phyloP scores from a whole-genome alignment of 1,140 invertebrate genomes.

The Centruroides sculpturatus region DNA sequence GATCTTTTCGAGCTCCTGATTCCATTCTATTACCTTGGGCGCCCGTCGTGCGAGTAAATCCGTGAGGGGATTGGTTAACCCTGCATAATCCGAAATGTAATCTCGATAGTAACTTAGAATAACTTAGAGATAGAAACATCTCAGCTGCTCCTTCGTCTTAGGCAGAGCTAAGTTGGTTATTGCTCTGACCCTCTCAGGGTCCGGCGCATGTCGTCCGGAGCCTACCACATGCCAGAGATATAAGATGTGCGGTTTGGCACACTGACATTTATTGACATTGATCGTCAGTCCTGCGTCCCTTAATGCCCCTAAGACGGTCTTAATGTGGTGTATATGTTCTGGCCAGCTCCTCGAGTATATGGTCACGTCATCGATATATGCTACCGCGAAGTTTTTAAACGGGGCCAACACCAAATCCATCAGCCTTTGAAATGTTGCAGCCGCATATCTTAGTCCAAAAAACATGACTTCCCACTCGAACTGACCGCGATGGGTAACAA shows the following conservation, averaged over 20 bases:
- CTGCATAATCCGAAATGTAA: constrained; percentile 22
- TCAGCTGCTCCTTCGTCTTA: background rate
- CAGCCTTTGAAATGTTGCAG: constrained; percentile 28
- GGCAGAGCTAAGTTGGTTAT: constrained; percentile 5
- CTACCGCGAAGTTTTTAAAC: constrained; percentile 16
- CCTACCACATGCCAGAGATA: constrained; percentile 13
- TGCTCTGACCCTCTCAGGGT: constrained; percentile 4
- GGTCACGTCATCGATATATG: constrained; percentile 24
- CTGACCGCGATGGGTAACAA: constrained; percentile 26
- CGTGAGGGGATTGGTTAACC: constrained; percentile 23
- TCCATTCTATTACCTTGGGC: no score
- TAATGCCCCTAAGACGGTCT: constrained; percentile 1
- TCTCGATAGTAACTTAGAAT: constrained; percentile 10
- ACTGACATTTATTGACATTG: constrained; percentile 7
- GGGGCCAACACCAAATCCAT: constrained; percentile 22
- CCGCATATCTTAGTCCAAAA: constrained; percentile 31
- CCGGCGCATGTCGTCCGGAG: background rate
- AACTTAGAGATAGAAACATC: constrained; percentile 11
- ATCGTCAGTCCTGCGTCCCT: constrained; percentile 1
- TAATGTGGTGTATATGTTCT: constrained; percentile 12
- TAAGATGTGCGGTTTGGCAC: constrained; percentile 1
- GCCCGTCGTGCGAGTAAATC: no score
- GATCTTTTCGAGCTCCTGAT: no score
- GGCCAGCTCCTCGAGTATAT: constrained; percentile 11
- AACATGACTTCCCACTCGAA: constrained; percentile 26